Evolutionary conservation across 2,888 invertebrate species (phyloP), one percentile per base, ranked within the genome.

Genomic region (Spisula solida): DNA sequence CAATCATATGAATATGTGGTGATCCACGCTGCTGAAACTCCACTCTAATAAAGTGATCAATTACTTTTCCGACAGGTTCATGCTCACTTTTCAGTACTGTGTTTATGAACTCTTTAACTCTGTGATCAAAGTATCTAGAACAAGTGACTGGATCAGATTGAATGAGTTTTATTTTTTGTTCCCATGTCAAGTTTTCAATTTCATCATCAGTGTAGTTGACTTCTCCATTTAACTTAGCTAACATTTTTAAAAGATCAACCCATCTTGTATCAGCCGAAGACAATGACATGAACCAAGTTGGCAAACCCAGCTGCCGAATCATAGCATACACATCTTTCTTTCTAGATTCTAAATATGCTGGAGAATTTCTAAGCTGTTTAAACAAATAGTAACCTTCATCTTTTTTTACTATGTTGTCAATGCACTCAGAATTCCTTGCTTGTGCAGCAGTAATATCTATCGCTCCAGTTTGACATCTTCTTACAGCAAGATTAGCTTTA

Each of bases 321-420:
- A 93, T 93, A 56, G 91, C 92, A 92, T 91, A 92, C 1, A 93
- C 66, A 88, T 93, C 91, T 87, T 90, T 93, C 85, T 92, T 78
- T 78, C 47, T 79, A 66, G 85, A 66, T 82, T 86, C 90, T 41
- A 85, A 80, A 48, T 89, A 89, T 31, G 87, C 80, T 55, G 87
- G 87, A 16, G 83, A 90, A 81, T 91, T 90, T 66, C 92, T 81
- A 1, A 92, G 66, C n/a, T 83, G 84, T 60, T 83, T 78, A 48
- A 92, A 93, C 41, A 95, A 96, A 91, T 95, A 95, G 85, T 96
- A 96, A 83, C 95, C 94, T 82, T 94, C 93, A 82, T 94, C 94
- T 93, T 95, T 93, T 79, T 96, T 82, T 0, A 90, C 90, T 70
- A 92, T 95, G 16, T 51, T 51, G 51, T 51, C 16, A 12, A 51